Evolutionary conservation across 1,140 invertebrate genomes (phyloP).

Genomic region (Penaeus chinensis): DNA sequence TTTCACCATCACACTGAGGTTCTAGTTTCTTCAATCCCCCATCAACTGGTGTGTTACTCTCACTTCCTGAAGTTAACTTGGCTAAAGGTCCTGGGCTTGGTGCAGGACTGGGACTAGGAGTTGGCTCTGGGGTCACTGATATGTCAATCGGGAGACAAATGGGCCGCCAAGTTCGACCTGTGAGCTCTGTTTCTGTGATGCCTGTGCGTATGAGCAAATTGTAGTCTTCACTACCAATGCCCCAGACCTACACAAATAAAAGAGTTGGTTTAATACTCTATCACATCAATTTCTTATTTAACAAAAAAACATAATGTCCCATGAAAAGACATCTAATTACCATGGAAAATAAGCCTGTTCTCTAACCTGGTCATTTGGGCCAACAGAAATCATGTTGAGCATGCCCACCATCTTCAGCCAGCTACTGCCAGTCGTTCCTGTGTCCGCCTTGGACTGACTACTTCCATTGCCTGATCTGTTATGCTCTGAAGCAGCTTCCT

Average conservation of each 20-base stretch:
- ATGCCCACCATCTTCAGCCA: conserved; percentile 79
- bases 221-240: conserved; percentile 78
- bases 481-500: not conserved
- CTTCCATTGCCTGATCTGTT: conserved; percentile 74
- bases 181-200: conserved; percentile 80
- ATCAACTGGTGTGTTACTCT: not conserved
- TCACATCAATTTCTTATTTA: not conserved
- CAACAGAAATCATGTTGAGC: conserved; percentile 85
- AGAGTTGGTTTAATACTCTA: not conserved
- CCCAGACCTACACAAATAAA: conserved; percentile 69
- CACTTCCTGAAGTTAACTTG: no score
- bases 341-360: not conserved
- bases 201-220: conserved; percentile 83
- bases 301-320: not conserved
- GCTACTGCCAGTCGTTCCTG: conserved; percentile 74
- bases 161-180: conserved; percentile 86
- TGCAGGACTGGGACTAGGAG: conserved; percentile 9
- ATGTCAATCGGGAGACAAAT: conserved; percentile 47
- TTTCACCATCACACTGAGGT: not conserved
- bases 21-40: not conserved
- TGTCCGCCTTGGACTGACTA: conserved; percentile 67
- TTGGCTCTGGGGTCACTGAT: conserved; percentile 31
- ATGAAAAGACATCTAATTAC: not conserved
- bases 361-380: conserved; percentile 86
- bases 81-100: not conserved